Evolutionary conservation across 2,113 vertebrate genomes (phyloP).

Genomic region (Ardeotis arabs): DNA sequence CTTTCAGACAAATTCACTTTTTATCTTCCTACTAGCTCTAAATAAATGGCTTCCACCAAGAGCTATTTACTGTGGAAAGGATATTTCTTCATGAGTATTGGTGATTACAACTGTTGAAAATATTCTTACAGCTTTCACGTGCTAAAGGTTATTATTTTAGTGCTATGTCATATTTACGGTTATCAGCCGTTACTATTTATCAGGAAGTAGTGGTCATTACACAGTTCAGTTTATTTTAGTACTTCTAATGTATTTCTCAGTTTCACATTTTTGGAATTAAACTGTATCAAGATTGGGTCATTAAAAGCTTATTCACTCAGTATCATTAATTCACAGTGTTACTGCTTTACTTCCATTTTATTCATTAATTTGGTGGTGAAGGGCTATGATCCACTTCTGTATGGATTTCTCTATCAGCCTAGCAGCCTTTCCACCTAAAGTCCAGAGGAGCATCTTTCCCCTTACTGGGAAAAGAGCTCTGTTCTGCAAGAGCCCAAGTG

Average conservation of each 20-base stretch:
- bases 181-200: not conserved
- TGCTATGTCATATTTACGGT: not conserved
- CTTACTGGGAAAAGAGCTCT: not conserved
- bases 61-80: not conserved
- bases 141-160: constrained; percentile 28
- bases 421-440: not conserved
- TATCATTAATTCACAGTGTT: not conserved
- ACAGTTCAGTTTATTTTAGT: not conserved
- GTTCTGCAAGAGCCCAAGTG: not conserved
- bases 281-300: not conserved
- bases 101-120: constrained; percentile 8
- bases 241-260: not conserved
- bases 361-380: not conserved
- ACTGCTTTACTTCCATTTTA: not conserved
- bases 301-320: not conserved
- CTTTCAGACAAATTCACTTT: not conserved
- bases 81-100: constrained; percentile 17
- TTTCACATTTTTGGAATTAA: constrained; percentile 26
- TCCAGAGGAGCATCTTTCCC: not conserved
- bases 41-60: not conserved
- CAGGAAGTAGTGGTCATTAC: not conserved
- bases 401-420: not conserved
- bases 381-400: not conserved
- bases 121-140: not conserved
- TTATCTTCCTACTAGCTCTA: not conserved